Percentiles rank a stretch among this genome's conserved stretches.
phyloP scores from a whole-genome alignment of 2,888 invertebrate genomes.

The Perizoma affinitatum region DNA sequence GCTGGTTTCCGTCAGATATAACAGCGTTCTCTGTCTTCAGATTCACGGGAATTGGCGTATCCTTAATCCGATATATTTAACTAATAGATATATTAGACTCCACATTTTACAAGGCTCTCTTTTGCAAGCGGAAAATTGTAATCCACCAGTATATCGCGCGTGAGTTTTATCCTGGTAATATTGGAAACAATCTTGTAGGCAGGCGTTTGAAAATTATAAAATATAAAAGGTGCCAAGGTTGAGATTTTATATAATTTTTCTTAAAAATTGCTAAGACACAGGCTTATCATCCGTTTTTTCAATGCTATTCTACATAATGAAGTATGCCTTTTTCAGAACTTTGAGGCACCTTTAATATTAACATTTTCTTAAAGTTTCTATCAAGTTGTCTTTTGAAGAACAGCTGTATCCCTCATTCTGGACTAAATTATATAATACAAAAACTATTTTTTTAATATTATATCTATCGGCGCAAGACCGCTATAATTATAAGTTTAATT shows the following conservation, averaged over 20 bases:
- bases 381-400: conserved; percentile 36
- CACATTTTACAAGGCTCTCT: no score
- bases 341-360: conserved; percentile 34
- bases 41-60: no score
- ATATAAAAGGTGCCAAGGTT: conserved; percentile 4
- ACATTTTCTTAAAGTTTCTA: conserved; percentile 40
- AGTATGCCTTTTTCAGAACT: conserved; percentile 34
- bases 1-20: no score
- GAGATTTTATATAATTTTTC: conserved; percentile 3
- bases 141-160: background rate
- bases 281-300: conserved; percentile 26
- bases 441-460: no score
- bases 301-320: conserved; percentile 35
- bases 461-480: no score
- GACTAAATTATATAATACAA: conserved; percentile 21
- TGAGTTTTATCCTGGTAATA: no score
- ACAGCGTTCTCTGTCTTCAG: no score
- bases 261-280: conserved; percentile 23
- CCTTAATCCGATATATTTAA: no score
- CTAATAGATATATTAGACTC: no score
- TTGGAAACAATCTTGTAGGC: no score
- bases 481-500: no score
- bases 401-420: conserved; percentile 36
- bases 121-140: background rate
- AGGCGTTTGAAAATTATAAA: no score